Evolutionary conservation across 2,888 invertebrate genomes (phyloP).

Genomic region (Helicoverpa assulta): DNA sequence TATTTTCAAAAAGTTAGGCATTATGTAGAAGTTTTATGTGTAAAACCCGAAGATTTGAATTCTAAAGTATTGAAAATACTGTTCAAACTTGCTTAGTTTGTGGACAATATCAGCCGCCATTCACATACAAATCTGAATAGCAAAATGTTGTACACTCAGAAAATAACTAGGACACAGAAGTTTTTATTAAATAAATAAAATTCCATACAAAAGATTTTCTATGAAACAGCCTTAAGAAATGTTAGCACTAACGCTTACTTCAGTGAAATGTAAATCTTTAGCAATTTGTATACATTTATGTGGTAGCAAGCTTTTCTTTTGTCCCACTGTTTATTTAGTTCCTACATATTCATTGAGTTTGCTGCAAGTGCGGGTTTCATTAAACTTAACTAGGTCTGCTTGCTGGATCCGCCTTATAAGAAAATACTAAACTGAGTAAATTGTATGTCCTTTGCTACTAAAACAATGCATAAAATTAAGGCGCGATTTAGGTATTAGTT

Average conservation of each 20-base stretch:
- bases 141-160: background rate
- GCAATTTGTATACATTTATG: slow-evolving; percentile 55
- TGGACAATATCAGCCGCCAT: too few relatives aligned
- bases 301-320: slow-evolving; percentile 44
- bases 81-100: too few relatives aligned
- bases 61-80: too few relatives aligned
- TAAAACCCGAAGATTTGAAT: too few relatives aligned
- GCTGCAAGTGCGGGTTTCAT: slow-evolving; percentile 33
- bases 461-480: too few relatives aligned
- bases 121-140: too few relatives aligned
- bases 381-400: slow-evolving; percentile 7
- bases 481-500: too few relatives aligned
- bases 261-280: slow-evolving; percentile 47
- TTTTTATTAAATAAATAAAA: background rate
- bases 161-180: background rate
- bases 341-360: slow-evolving; percentile 53
- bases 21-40: too few relatives aligned
- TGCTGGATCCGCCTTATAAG: background rate
- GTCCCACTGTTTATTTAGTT: slow-evolving; percentile 37
- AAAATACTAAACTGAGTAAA: background rate
- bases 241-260: slow-evolving; percentile 8
- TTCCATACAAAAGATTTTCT: slow-evolving; percentile 1
- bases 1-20: too few relatives aligned
- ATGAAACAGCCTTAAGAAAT: slow-evolving; percentile 17
- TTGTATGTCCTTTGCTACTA: too few relatives aligned